Percentiles rank a stretch among this genome's conserved stretches.
Evolutionary conservation across 2,797 vertebrate species (phyloP).

Genomic region (Pachyuromys duprasi): DNA sequence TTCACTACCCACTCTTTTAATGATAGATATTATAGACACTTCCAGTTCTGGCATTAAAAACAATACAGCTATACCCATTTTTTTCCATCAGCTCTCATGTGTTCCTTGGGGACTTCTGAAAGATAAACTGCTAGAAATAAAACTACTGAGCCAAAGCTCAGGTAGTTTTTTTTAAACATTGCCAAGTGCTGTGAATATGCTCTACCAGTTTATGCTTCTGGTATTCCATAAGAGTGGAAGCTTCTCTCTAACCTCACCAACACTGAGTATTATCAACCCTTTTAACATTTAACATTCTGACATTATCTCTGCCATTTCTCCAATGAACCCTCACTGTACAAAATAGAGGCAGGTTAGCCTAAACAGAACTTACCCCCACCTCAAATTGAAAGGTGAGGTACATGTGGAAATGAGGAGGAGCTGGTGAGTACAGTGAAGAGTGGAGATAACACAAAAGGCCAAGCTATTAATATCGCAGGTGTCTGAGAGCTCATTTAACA

Average conservation of each 20-base stretch:
- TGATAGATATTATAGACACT: background rate
- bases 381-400: background rate
- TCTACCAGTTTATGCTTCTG: background rate
- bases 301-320: background rate
- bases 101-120: background rate
- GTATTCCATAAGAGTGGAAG: background rate
- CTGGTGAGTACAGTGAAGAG: slow-evolving; percentile 9
- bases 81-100: background rate
- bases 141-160: background rate
- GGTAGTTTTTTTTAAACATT: background rate
- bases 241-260: slow-evolving; percentile 27
- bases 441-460: slow-evolving; percentile 57
- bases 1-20: background rate
- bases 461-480: slow-evolving; percentile 60
- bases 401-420: background rate
- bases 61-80: background rate
- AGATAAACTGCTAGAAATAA: slow-evolving; percentile 17
- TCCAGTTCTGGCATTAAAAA: background rate
- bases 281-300: background rate
- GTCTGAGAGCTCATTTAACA: slow-evolving; percentile 68
- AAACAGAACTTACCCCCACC: background rate
- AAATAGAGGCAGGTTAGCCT: background rate
- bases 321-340: background rate
- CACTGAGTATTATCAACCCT: slow-evolving; percentile 48
- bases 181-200: background rate